Evolutionary conservation across 2,113 vertebrate species (phyloP).

Genomic region (Myodes glareolus): DNA sequence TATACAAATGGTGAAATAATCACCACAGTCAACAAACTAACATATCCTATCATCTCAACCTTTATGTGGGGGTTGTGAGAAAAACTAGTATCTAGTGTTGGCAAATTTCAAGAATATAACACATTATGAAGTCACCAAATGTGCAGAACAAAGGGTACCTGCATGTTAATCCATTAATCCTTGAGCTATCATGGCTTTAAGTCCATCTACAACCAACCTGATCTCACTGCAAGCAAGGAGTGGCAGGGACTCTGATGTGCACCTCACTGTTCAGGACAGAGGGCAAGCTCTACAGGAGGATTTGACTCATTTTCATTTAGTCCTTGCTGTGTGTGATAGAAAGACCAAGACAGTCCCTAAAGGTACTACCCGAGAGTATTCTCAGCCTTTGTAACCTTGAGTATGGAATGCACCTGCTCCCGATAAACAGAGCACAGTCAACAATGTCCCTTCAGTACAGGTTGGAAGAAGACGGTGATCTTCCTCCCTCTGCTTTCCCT

Average conservation of each 20-base stretch:
- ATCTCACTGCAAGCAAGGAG: background rate
- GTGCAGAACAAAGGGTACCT: background rate
- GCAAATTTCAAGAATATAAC: background rate
- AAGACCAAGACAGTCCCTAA: background rate
- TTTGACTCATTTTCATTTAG: background rate
- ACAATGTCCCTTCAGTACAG: background rate
- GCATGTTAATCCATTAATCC: background rate
- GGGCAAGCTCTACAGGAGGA: accelerated
- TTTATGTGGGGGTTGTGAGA: background rate
- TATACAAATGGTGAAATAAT: background rate
- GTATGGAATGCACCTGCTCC: background rate
- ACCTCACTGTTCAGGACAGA: background rate
- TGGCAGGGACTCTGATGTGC: background rate
- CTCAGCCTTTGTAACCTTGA: background rate
- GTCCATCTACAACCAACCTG: background rate
- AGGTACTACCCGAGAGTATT: background rate
- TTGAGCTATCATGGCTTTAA: background rate
- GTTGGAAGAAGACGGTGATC: background rate
- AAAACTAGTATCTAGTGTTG: background rate
- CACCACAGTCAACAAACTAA: background rate
- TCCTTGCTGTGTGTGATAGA: background rate
- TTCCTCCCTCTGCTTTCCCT: background rate
- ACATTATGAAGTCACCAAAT: background rate
- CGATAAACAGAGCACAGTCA: background rate
- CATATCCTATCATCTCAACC: background rate